Base-by-base conservation (phyloP, 2,888 invertebrate genomes). In the Atethmia centrago region DNA sequence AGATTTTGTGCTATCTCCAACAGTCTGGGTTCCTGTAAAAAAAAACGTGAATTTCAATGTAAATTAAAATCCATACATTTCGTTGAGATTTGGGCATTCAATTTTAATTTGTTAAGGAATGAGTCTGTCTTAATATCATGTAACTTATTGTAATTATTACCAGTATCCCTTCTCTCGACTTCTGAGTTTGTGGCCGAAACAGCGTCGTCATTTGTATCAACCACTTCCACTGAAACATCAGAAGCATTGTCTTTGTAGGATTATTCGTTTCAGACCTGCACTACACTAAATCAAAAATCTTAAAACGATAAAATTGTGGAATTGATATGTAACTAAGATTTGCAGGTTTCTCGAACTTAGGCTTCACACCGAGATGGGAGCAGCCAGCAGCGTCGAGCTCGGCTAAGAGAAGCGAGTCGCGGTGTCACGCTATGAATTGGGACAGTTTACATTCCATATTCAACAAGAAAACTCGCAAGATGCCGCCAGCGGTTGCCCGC, bases 1-100 rank as follows among this genome's bases (percentile, higher is more conserved):
- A 58, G 0, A 28, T 42, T 19, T 45, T 36, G 36, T 40, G 40
- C 45, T 51, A 14, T 56, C 58, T 53, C 49, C 75, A 9, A 53
- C 40, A 31, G 25, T 64, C 40, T 75, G 62, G 19, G 16, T 36
- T 9, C 7, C 81, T 83, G 75, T 51, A 31, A 36, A 36, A 21
- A 53, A 45, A 63, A 53, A 63, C 2, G 8, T 16, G 9, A 31
- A 14, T 16, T 0, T 31, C 31, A 47, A 40, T 55, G 3, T 40
- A 21, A 45, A 63, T 8, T 74, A 21, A 53, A 69, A 42, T 31
- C 7, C 21, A 58, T 28, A 19, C 9, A 21, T 2, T 55, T n/a
- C 5, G 10, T 40, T 21, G 1, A 2, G 1, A 25, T 47, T 31
- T 42, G 5, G 9, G 10, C 14, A 8, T 28, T 3, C 0, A 25